These are phyloP conservation scores for Celastrina argiolus DNA, from an alignment of 2,888 invertebrate species.

Conservation along the genomic window DNA sequence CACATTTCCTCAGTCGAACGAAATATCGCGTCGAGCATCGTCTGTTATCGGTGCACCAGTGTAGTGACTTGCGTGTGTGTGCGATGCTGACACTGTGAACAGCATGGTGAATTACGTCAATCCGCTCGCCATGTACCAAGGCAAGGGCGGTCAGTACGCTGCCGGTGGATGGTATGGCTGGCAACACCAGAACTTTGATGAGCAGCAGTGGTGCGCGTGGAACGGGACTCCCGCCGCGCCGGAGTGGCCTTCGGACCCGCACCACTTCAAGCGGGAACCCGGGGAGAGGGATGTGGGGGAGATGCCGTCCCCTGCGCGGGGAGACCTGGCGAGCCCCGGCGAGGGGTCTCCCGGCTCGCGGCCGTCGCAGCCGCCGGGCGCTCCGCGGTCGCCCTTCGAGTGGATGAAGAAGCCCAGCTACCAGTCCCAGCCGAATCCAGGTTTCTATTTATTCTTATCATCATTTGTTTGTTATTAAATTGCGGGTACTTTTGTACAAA, in stretches of 20 bases:
- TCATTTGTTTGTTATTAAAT: background rate
- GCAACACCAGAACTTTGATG: constrained; percentile 75
- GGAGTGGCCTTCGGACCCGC: constrained; percentile 70
- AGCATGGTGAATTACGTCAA: constrained; percentile 87
- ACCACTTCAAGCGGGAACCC: constrained; percentile 66
- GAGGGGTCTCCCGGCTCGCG: constrained; percentile 72
- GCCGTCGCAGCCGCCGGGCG: constrained; percentile 79
- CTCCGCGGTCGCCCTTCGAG: constrained; percentile 89
- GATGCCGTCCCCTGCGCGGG: constrained; percentile 69
- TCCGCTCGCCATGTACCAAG: constrained; percentile 82
- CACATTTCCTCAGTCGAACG: constrained; percentile 54
- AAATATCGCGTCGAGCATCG: constrained; percentile 52
- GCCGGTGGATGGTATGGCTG: constrained; percentile 71
- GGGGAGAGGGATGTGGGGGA: constrained; percentile 64
- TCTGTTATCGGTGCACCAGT: constrained; percentile 43
- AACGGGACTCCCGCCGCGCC: constrained; percentile 70
- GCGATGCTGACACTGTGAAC: constrained; percentile 72
- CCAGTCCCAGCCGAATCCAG: constrained; percentile 90
- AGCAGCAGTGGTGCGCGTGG: constrained; percentile 78
- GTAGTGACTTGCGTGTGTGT: constrained; percentile 69
- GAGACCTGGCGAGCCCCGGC: constrained; percentile 77
- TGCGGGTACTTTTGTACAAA: background rate
- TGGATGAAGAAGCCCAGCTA: constrained; percentile 96
- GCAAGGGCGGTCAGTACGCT: constrained; percentile 77
- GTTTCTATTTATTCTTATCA: constrained; percentile 63